A percentile compares a stretch with the other conserved stretches of the same genome.
Conservation (phyloP, 1,140 invertebrate genomes). For the Pemphigus obesinymphae region DNA sequence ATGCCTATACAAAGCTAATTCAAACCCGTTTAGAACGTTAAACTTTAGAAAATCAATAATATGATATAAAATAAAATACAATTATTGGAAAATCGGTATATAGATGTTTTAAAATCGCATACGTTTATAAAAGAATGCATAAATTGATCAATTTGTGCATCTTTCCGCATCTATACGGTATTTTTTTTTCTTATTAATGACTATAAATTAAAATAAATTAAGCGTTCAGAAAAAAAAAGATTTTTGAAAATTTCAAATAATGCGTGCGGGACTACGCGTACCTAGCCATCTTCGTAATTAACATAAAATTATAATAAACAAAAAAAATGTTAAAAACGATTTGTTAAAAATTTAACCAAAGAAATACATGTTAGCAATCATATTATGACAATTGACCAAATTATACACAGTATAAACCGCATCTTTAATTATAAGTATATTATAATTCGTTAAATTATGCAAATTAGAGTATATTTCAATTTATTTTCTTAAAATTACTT, state of each 20-base stretch:
- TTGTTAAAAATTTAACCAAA: too few relatives aligned
- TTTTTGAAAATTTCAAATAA: not conserved
- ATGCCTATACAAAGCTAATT: not conserved
- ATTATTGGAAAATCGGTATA: not conserved
- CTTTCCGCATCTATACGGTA: too few relatives aligned
- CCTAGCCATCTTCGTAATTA: too few relatives aligned
- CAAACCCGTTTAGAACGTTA: not conserved
- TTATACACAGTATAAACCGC: not conserved
- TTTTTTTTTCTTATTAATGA: not conserved
- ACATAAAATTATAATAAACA: not conserved
- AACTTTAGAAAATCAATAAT: not conserved
- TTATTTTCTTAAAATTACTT: not conserved
- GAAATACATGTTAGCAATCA: not conserved
- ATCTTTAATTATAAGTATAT: not conserved
- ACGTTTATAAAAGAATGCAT: not conserved
- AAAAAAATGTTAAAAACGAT: not conserved
- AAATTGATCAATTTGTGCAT: not conserved
- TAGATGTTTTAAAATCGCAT: not conserved
- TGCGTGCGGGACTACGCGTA: not conserved
- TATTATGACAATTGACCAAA: not conserved
- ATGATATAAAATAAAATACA: not conserved
- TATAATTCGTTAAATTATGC: not conserved
- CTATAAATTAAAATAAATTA: not conserved
- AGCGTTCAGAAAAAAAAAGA: not conserved
- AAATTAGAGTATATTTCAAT: not conserved